Evolutionary conservation across 2,888 invertebrate genomes (phyloP).

Genomic region (Elysia crispata): DNA sequence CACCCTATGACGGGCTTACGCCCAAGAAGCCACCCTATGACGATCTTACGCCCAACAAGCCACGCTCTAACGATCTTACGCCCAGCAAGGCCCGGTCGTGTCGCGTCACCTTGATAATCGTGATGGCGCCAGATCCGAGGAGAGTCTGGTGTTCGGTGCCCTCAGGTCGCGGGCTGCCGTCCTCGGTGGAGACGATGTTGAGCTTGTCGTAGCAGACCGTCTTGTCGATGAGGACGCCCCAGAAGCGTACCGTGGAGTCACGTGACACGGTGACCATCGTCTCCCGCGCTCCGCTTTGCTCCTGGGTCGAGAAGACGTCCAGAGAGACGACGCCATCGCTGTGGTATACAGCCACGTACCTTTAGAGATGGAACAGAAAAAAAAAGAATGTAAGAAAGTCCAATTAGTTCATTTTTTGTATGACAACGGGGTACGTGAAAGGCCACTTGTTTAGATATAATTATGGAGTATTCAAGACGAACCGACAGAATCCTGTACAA

Average conservation of each 20-base stretch:
- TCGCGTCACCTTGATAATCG: conserved; percentile 39
- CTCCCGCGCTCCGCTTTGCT: conserved; percentile 27
- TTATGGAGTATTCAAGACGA: too few relatives aligned
- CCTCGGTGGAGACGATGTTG: conserved; percentile 40
- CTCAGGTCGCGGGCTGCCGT: background rate
- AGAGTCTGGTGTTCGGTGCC: background rate
- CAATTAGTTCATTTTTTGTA: too few relatives aligned
- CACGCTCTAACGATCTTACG: too few relatives aligned
- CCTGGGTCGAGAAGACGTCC: conserved; percentile 31
- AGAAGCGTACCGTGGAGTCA: conserved; percentile 39
- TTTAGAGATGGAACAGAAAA: too few relatives aligned
- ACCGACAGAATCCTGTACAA: too few relatives aligned
- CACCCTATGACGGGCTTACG: too few relatives aligned
- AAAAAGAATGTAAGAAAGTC: too few relatives aligned
- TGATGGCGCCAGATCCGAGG: conserved; percentile 30
- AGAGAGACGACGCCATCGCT: conserved; percentile 38
- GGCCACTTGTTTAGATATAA: too few relatives aligned
- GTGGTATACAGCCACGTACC: conserved; percentile 45
- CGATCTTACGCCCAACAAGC: too few relatives aligned
- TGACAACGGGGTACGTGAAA: too few relatives aligned
- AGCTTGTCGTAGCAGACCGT: conserved; percentile 42
- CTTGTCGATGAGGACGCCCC: conserved; percentile 36
- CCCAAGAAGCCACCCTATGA: too few relatives aligned
- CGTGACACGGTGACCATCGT: conserved; percentile 43
- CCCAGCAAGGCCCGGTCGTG: too few relatives aligned